Evolutionary conservation across 2,888 invertebrate species (phyloP).

Genomic region (Conomelus anceps): DNA sequence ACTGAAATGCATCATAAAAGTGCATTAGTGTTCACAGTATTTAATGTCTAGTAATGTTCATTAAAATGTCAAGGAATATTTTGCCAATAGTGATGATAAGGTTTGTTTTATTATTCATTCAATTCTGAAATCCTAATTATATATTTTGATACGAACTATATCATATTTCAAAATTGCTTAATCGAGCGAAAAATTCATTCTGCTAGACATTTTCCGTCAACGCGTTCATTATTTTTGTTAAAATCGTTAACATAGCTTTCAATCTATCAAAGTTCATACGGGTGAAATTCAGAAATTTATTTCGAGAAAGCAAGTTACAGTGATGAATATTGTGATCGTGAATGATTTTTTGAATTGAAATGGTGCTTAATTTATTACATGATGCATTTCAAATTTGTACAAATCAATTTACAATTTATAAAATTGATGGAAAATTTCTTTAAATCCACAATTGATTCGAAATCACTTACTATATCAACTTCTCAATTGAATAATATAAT

Average conservation of each 20-base stretch:
- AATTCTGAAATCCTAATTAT: neutral
- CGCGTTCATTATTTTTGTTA: neutral
- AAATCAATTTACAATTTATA: neutral
- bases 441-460: neutral
- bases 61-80: neutral
- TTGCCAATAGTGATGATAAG: neutral
- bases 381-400: neutral
- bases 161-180: neutral
- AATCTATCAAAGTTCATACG: neutral
- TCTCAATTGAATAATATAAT: neutral
- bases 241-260: neutral
- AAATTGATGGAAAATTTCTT: neutral
- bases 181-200: neutral
- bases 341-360: neutral
- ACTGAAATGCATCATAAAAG: neutral
- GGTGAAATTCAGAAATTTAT: neutral
- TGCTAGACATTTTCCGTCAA: neutral
- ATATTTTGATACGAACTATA: neutral
- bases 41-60: neutral
- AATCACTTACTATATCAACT: neutral
- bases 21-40: neutral
- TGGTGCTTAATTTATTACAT: neutral
- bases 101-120: neutral
- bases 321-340: neutral
- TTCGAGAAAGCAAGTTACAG: neutral